Conservation (phyloP, 2,888 invertebrate genomes). For the Nesidiocoris tenuis region DNA sequence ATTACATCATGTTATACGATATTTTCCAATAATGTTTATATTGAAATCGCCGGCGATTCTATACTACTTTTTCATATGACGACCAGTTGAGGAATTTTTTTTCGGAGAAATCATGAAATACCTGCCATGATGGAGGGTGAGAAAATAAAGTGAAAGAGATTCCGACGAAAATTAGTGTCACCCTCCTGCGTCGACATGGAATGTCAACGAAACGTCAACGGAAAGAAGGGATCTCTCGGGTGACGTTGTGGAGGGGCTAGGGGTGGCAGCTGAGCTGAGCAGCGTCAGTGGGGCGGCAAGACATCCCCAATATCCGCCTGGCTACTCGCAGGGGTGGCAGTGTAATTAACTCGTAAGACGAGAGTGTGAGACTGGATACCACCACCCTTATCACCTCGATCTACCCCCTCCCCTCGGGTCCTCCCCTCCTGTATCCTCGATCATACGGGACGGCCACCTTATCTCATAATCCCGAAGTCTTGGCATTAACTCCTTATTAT, state of each 20-base stretch:
- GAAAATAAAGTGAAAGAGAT: not conserved
- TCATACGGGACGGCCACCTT: too few species aligned
- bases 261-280: not conserved
- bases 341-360: not conserved
- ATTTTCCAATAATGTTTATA: too few species aligned
- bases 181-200: not conserved
- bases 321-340: not conserved
- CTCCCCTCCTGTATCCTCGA: not conserved
- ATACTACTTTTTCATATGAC: too few species aligned
- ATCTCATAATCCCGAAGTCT: not conserved
- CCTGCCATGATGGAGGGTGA: too few species aligned
- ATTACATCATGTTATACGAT: too few species aligned
- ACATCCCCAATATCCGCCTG: not conserved
- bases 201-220: not conserved
- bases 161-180: not conserved
- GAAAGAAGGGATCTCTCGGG: not conserved
- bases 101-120: too few species aligned
- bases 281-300: not conserved
- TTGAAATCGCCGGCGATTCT: too few species aligned
- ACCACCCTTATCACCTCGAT: too few species aligned
- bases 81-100: too few species aligned
- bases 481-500: not conserved
- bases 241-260: not conserved
- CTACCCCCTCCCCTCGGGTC: not conserved
- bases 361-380: not conserved